A percentile compares a stretch with the other conserved stretches of the same genome.
These are phyloP conservation scores for Acropora yongei DNA, from an alignment of 64 coral and sea anemone species.

Conservation along the genomic window DNA sequence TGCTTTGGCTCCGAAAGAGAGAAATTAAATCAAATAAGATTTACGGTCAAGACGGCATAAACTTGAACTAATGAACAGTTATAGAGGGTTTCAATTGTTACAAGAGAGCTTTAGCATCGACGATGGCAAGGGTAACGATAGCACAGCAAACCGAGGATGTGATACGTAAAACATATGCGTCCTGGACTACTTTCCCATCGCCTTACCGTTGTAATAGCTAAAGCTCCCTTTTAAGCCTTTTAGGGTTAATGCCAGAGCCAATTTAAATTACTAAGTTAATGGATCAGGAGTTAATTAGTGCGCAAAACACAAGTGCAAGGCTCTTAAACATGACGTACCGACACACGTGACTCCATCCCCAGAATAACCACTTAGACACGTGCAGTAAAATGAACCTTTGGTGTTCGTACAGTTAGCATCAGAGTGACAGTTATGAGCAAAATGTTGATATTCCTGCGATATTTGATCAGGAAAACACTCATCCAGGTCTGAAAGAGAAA, in stretches of 20 bases:
- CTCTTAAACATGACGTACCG: conserved; percentile 10
- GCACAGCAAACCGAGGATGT: no score
- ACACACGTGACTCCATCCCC: conserved; percentile 71
- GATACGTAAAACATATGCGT: no score
- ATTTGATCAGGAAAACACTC: conserved; percentile 67
- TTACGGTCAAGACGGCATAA: no score
- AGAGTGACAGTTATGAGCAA: conserved; percentile 78
- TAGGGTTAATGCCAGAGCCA: background rate
- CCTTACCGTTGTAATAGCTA: no score
- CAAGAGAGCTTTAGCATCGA: no score
- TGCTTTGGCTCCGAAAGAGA: no score
- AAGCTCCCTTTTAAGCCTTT: no score
- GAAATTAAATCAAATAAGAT: no score
- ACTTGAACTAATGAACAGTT: no score
- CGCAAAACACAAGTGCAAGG: background rate
- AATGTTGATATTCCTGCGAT: conserved; percentile 38
- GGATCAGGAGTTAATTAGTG: conserved; percentile 3
- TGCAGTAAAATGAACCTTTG: conserved; percentile 75
- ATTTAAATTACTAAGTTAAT: background rate
- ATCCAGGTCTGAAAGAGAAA: conserved; percentile 62
- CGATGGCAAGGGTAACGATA: no score
- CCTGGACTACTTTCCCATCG: no score
- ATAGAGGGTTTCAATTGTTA: no score
- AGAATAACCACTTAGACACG: conserved; percentile 74
- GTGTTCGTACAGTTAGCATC: conserved; percentile 86